phyloP scores from a whole-genome alignment of 2,797 vertebrate species.

The Hephaestus fuliginosus region DNA sequence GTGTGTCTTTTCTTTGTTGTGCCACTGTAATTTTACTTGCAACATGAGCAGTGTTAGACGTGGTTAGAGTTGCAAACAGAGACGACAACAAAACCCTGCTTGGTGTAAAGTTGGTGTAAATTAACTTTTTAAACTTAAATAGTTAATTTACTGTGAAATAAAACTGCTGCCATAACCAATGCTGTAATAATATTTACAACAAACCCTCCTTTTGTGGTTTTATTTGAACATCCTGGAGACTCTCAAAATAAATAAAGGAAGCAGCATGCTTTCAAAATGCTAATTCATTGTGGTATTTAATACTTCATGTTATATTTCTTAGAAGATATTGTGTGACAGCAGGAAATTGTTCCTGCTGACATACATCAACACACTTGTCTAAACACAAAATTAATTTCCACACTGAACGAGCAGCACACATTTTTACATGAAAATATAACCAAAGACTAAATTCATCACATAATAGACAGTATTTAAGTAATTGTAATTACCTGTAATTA shows the following conservation, averaged over 20 bases:
- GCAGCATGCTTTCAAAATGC: not conserved
- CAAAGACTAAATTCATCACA: not conserved
- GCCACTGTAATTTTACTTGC: no score
- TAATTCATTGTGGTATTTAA: conserved; percentile 12
- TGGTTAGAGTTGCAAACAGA: not conserved
- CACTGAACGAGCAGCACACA: not conserved
- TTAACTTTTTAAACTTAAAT: not conserved
- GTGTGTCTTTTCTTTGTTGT: no score
- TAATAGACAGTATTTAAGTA: not conserved
- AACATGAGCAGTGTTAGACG: no score
- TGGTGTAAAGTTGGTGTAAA: not conserved
- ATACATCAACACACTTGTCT: not conserved
- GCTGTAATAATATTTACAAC: not conserved
- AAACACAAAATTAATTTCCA: not conserved
- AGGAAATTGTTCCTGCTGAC: not conserved
- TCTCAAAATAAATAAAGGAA: conserved; percentile 9
- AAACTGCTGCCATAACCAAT: not conserved
- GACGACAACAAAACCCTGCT: not conserved
- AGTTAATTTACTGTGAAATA: not conserved
- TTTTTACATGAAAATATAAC: not conserved
- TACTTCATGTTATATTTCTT: not conserved
- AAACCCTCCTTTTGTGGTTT: not conserved
- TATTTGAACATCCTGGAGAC: not conserved
- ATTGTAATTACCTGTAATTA: not conserved
- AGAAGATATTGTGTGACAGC: not conserved